phyloP scores from a whole-genome alignment of 2,797 vertebrate genomes.

The Danio tinwini region DNA sequence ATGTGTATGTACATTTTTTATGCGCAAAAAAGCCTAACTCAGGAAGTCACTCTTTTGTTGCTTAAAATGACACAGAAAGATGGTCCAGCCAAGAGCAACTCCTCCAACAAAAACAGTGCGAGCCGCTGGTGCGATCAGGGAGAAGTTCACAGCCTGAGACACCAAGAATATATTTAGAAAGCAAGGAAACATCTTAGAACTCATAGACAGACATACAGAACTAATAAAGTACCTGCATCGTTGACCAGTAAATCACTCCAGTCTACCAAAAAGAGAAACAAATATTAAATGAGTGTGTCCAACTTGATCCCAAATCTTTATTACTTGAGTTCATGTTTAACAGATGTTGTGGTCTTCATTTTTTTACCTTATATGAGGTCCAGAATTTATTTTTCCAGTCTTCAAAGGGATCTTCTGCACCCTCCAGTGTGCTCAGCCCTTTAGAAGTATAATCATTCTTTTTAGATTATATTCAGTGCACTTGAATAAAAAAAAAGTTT shows the following conservation, averaged over 20 bases:
- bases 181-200: not conserved
- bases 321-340: not conserved
- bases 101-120: constrained; percentile 79
- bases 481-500: too few relatives aligned
- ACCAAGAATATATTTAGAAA: constrained; percentile 5
- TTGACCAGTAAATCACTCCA: constrained; percentile 81
- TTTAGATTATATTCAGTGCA: too few relatives aligned
- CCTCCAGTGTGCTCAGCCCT: constrained; percentile 81
- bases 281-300: constrained; percentile 6
- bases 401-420: constrained; percentile 73
- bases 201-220: constrained; percentile 5
- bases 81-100: constrained; percentile 76
- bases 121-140: constrained; percentile 78
- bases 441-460: not conserved
- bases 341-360: not conserved
- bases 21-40: not conserved
- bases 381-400: constrained; percentile 82
- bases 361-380: constrained; percentile 79
- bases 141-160: constrained; percentile 79
- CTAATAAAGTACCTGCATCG: constrained; percentile 75
- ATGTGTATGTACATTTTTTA: not conserved
- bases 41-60: constrained; percentile 65
- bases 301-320: not conserved
- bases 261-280: constrained; percentile 64
- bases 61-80: constrained; percentile 80